These are phyloP conservation scores for Embidobia sp. DNA, from an alignment of 2,888 invertebrate genomes.

Conservation along the genomic window DNA sequence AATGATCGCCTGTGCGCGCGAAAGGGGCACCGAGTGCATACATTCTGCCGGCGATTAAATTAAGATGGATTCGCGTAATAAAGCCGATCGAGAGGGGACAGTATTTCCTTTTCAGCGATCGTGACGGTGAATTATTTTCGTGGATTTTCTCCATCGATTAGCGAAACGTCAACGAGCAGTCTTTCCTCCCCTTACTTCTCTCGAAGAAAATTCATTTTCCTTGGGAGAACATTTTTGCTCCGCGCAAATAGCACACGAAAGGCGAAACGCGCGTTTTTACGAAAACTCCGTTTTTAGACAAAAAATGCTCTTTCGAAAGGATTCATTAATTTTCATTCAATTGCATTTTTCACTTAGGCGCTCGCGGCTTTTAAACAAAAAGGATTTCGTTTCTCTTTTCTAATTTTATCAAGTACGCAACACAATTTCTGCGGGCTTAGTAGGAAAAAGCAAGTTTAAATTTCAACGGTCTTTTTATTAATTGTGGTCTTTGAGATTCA, in stretches of 20 bases:
- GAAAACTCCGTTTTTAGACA: conserved; percentile 16
- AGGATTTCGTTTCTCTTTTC: conserved; percentile 6
- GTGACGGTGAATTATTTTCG: conserved; percentile 10
- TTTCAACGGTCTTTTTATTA: too few species aligned
- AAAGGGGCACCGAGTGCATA: conserved; percentile 11
- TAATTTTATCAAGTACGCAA: not conserved
- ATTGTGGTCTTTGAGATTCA: too few species aligned
- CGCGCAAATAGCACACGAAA: not conserved
- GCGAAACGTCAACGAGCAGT: too few species aligned
- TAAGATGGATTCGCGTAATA: conserved; percentile 41
- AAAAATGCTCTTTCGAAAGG: conserved; percentile 20
- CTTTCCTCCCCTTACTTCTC: too few species aligned
- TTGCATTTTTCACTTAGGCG: conserved; percentile 40
- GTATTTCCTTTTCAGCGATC: conserved; percentile 15
- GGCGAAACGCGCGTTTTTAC: not conserved
- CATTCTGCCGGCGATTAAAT: conserved; percentile 29
- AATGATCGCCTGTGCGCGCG: conserved; percentile 29
- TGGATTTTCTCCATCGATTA: conserved; percentile 1
- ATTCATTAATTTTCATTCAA: conserved; percentile 45
- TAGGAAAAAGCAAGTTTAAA: too few species aligned
- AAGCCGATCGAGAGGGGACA: conserved; percentile 32
- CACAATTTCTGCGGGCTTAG: not conserved
- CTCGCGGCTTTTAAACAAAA: conserved; percentile 16
- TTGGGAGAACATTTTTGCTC: conserved; percentile 1
- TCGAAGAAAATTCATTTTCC: too few species aligned